Base-by-base conservation (phyloP, 2,888 invertebrate genomes). In the Rhorus exstirpatorius region DNA sequence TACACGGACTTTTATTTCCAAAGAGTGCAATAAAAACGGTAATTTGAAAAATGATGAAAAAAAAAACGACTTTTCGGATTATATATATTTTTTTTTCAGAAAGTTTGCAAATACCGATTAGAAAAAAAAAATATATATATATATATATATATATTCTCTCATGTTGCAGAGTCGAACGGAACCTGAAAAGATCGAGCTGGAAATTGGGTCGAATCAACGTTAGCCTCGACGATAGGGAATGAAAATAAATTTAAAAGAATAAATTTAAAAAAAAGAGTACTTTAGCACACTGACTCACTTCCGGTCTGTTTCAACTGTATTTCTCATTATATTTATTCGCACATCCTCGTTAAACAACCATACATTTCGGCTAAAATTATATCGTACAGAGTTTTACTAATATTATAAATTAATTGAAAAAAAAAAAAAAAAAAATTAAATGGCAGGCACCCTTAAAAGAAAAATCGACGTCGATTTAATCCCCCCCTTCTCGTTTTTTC, bases 1-100 rank as follows among this genome's bases (percentile, higher is more conserved):
- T 96, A 67, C 95, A 95, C 86, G 92, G 94, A 14, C 94, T 95
- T 91, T 89, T 95, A n/a, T 83, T 79, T 14, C 74, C 83, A 3
- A 79, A 83, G 14, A 68, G 35, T 78, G 79, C 53, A 21, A 76
- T 51, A 67, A 83, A 82, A 84, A 79, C 79, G 68, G 85, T 84
- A 51, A 65, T 26, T 53, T 38, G 31, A 31, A n/a, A n/a, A n/a
- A n/a, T n/a, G n/a, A n/a, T n/a, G n/a, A n/a, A n/a, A n/a, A n/a
- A n/a, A n/a, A n/a, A n/a, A n/a, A n/a, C n/a, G n/a, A n/a, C n/a
- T n/a, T n/a, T n/a, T n/a, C n/a, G n/a, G n/a, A n/a, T n/a, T n/a
- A n/a, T n/a, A n/a, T n/a, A n/a, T n/a, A n/a, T n/a, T n/a, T n/a
- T n/a, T n/a, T n/a, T n/a, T n/a, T n/a, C n/a, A n/a, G n/a, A n/a